Base-by-base conservation (phyloP, 2,888 invertebrate genomes). In the Carabus problematicus region DNA sequence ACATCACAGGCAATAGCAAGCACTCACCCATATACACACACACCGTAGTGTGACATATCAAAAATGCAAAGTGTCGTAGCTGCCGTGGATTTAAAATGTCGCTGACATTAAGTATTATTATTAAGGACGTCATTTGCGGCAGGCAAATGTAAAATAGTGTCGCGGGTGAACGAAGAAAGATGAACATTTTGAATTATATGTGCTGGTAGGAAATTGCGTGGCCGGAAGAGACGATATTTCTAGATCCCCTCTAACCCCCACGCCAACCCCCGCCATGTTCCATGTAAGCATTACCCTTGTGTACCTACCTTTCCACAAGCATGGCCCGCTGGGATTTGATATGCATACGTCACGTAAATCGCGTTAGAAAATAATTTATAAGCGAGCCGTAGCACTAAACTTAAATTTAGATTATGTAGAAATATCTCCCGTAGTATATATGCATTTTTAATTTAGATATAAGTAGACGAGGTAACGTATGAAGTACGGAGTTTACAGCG, bases 51-150 rank as follows among this genome's bases (percentile, higher is more conserved):
- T 29, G 29, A 6, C 29, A 29, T 29, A 62, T 62, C 61, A 62
- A 62, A 62, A 62, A 62, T 62, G 61, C 61, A 62, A 62, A 62
- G 61, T 62, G 61, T 62, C 49, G 47, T 29, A 29, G 29, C 29
- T 29, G 29, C 3, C 56, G 66, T 40, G 43, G 63, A 63, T 66
- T 66, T 59, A 66, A 66, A 66, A 59, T 66, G 66, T 66, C 59
- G 18, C 59, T 49, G 59, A 47, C 42, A 59, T 59, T 66, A 66
- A 66, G 66, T 66, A 59, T 66, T 66, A 66, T 66, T 66, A 66
- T 66, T 66, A 66, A 66, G 59, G 66, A 49, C 58, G 66, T 66
- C 59, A 58, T 66, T 66, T 59, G 66, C 66, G 41, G 40, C 52
- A 42, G 59, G 12, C 16, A 43, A 66, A 66, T 64, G 64, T 56